phyloP scores from a whole-genome alignment of 2,888 invertebrate species.

The Camptogramma bilineatum region DNA sequence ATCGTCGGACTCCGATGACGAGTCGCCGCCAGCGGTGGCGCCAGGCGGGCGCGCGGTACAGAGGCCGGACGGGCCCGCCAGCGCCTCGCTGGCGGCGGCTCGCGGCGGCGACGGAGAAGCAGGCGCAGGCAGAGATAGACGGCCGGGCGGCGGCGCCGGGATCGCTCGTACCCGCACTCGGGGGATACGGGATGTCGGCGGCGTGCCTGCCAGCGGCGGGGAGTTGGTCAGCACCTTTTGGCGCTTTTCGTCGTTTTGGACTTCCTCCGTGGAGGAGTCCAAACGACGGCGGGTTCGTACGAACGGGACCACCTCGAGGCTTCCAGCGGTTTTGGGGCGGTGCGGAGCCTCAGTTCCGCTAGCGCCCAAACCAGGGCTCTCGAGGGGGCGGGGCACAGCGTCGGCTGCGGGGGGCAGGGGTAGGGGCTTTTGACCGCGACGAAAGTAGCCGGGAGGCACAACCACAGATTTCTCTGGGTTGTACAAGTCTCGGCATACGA shows the following conservation, averaged over 20 bases:
- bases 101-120: neutral
- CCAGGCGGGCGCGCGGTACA: too few relatives aligned
- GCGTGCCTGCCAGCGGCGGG: neutral
- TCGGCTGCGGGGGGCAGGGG: neutral
- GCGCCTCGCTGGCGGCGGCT: neutral
- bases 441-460: neutral
- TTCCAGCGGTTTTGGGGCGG: neutral
- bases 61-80: neutral
- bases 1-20: too few relatives aligned
- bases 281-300: neutral
- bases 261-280: neutral
- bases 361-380: neutral
- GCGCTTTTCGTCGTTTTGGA: neutral
- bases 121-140: neutral
- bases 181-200: neutral
- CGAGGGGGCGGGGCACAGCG: neutral
- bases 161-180: too few relatives aligned
- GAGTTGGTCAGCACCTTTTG: neutral
- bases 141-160: too few relatives aligned
- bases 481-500: neutral
- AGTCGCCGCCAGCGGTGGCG: too few relatives aligned
- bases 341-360: slow-evolving; percentile 4
- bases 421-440: too few relatives aligned
- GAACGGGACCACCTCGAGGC: neutral
- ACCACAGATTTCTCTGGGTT: slow-evolving; percentile 1